These are phyloP conservation scores for Iselma pallidipennis DNA, from an alignment of 2,888 invertebrate genomes.

Conservation along the genomic window DNA sequence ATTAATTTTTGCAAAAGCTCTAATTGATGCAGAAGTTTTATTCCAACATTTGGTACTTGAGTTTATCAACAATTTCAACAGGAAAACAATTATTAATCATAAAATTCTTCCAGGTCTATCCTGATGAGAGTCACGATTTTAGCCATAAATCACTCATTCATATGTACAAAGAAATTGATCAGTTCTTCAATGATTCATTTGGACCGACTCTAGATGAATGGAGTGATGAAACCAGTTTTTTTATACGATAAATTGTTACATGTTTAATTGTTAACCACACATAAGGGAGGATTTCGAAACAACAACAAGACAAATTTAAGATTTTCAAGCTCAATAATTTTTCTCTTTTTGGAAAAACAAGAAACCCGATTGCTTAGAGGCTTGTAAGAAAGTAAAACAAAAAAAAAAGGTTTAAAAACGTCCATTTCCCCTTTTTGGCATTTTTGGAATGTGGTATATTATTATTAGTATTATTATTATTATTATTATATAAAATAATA, in stretches of 20 bases:
- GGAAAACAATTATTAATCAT: neutral
- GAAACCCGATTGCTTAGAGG: conserved; percentile 9
- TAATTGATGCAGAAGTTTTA: conserved; percentile 78
- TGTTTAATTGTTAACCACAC: neutral
- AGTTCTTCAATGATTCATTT: conserved; percentile 84
- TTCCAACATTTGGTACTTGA: conserved; percentile 78
- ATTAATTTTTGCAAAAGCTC: conserved; percentile 79
- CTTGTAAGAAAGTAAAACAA: neutral
- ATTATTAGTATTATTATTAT: neutral
- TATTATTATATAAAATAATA: no score
- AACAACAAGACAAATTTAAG: neutral
- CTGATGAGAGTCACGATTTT: conserved; percentile 82
- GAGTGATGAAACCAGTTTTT: conserved; percentile 54
- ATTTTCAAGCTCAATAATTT: neutral
- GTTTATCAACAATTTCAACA: neutral
- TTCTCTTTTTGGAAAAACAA: conserved; percentile 2
- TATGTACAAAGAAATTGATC: conserved; percentile 82
- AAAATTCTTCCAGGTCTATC: conserved; percentile 69
- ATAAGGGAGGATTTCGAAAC: neutral
- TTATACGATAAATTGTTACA: conserved; percentile 41
- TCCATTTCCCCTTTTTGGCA: conserved; percentile 17
- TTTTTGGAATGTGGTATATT: conserved; percentile 10
- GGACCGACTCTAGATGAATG: conserved; percentile 57
- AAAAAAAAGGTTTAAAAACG: conserved; percentile 13
- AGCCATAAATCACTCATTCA: conserved; percentile 71